Evolutionary conservation across 2,888 invertebrate species (phyloP).

Genomic region (Heliconius aoede): DNA sequence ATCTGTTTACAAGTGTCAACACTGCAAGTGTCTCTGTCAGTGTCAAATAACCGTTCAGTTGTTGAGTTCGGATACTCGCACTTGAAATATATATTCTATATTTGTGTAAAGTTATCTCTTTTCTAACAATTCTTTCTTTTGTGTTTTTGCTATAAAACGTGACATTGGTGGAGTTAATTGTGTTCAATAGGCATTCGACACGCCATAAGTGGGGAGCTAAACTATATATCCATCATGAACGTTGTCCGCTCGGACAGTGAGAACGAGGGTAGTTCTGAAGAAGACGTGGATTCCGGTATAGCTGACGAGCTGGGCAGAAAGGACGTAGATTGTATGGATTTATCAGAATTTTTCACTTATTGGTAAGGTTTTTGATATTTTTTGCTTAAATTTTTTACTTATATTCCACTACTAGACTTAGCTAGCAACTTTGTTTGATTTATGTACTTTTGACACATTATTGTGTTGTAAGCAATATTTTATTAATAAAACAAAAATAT

Average conservation of each 20-base stretch:
- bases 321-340: slow-evolving; percentile 74
- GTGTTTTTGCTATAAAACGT: too few species aligned
- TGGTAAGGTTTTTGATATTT: slow-evolving; percentile 59
- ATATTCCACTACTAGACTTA: too few species aligned
- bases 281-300: slow-evolving; percentile 77
- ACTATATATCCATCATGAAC: slow-evolving; percentile 28
- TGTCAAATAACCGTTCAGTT: neutral
- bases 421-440: too few species aligned
- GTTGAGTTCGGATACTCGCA: slow-evolving; percentile 21
- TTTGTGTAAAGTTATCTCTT: too few species aligned
- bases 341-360: slow-evolving; percentile 72
- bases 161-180: too few species aligned
- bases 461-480: too few species aligned
- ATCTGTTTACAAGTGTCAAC: slow-evolving; percentile 9
- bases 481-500: too few species aligned
- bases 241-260: slow-evolving; percentile 53
- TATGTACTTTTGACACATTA: too few species aligned
- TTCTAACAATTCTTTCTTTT: too few species aligned
- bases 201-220: too few species aligned
- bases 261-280: slow-evolving; percentile 66
- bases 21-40: slow-evolving; percentile 2
- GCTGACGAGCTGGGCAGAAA: slow-evolving; percentile 64
- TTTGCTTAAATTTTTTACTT: neutral
- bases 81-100: neutral
- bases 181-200: too few species aligned